phyloP scores from a whole-genome alignment of 2,888 invertebrate genomes.

The Tenthredo mesomela region DNA sequence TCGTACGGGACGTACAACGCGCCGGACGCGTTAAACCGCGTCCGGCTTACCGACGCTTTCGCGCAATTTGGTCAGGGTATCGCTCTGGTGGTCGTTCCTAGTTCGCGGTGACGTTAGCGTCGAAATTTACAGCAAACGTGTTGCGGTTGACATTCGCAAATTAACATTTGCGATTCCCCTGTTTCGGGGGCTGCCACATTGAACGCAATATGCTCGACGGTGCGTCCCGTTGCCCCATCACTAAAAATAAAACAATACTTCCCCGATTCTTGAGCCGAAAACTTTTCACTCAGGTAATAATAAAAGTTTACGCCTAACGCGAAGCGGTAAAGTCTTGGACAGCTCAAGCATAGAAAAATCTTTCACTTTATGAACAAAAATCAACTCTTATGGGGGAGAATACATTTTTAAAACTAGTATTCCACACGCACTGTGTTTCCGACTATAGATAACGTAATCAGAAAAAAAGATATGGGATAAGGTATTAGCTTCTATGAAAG shows the following conservation, averaged over 20 bases:
- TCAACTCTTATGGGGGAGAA: neutral
- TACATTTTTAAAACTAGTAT: neutral
- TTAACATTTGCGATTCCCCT: constrained; percentile 44
- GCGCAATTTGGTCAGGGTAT: constrained; percentile 27
- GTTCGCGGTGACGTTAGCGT: constrained; percentile 41
- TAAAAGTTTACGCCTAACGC: neutral
- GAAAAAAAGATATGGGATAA: neutral
- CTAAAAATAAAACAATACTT: neutral
- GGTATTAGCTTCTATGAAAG: neutral
- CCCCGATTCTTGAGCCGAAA: constrained; percentile 1
- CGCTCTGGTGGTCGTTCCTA: neutral
- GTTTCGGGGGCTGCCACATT: neutral
- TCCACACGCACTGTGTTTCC: neutral
- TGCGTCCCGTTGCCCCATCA: neutral
- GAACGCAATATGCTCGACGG: neutral
- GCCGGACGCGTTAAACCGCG: constrained; percentile 31
- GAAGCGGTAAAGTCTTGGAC: neutral
- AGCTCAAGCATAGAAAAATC: neutral
- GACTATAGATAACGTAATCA: neutral
- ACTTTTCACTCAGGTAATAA: constrained; percentile 22
- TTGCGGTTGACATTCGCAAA: constrained; percentile 50
- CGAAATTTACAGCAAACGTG: constrained; percentile 46
- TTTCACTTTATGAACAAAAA: neutral
- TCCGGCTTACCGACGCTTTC: constrained; percentile 32
- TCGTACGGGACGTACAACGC: constrained; percentile 1